Conservation (phyloP, 1,140 invertebrate genomes). For the Drosophila biarmipes region DNA sequence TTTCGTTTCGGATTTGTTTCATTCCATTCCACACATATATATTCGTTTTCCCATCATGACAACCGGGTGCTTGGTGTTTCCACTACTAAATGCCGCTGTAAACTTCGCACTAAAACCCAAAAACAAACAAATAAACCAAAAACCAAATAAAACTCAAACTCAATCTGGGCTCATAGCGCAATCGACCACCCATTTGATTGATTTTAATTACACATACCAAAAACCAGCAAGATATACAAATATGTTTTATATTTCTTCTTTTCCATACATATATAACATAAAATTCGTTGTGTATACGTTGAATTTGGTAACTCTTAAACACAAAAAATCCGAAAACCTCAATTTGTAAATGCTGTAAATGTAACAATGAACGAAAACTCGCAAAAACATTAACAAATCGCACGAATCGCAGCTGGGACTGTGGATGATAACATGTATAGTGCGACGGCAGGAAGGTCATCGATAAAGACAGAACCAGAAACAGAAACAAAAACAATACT, state of each 20-base stretch:
- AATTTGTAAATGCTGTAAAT: conserved; percentile 77
- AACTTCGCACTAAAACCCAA: conserved; percentile 78
- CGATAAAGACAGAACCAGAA: conserved; percentile 50
- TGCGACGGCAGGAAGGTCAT: conserved; percentile 84
- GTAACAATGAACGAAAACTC: conserved; percentile 39
- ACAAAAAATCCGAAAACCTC: conserved; percentile 23
- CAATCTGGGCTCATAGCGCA: conserved; percentile 62
- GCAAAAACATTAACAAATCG: conserved; percentile 51
- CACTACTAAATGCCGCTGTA: conserved; percentile 78
- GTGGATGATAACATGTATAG: conserved; percentile 78
- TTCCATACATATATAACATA: conserved; percentile 43
- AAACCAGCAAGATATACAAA: conserved; percentile 50
- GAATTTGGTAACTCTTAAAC: conserved; percentile 39
- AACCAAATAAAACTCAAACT: conserved; percentile 38
- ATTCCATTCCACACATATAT: conserved; percentile 35
- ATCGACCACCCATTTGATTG: conserved; percentile 59
- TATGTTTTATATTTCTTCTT: conserved; percentile 74
- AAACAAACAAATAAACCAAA: conserved; percentile 25
- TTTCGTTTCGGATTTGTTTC: conserved; percentile 40
- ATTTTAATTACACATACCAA: conserved; percentile 41
- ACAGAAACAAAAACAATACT: conserved; percentile 23
- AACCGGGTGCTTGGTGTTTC: conserved; percentile 78
- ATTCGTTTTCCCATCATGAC: conserved; percentile 45
- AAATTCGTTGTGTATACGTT: conserved; percentile 56
- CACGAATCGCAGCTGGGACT: conserved; percentile 70